phyloP scores from a whole-genome alignment of 2,113 vertebrate genomes.

The Trochalopteron elliotii region DNA sequence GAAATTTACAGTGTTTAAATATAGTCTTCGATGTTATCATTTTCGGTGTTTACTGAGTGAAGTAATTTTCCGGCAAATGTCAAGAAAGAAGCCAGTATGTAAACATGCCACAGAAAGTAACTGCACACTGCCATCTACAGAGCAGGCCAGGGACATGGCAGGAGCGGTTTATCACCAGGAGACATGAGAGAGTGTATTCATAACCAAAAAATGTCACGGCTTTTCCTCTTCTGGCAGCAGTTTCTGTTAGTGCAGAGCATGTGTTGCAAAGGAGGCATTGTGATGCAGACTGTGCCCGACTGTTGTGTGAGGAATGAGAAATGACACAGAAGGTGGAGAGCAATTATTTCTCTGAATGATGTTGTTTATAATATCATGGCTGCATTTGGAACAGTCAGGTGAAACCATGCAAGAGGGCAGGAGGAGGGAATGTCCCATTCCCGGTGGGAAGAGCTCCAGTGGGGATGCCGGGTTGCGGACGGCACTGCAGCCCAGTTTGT shows the following conservation, averaged over 20 bases:
- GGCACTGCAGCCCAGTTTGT: neutral
- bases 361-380: neutral
- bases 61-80: constrained; percentile 16
- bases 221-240: neutral
- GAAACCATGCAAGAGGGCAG: neutral
- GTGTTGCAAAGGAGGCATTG: neutral
- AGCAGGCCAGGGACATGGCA: neutral
- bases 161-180: neutral
- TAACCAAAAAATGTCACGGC: neutral
- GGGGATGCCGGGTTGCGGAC: neutral
- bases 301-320: neutral
- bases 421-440: accelerated
- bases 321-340: neutral
- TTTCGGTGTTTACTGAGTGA: neutral
- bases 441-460: neutral
- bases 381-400: accelerated
- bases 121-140: constrained; percentile 36
- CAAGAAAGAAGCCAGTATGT: neutral
- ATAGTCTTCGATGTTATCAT: neutral
- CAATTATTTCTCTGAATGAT: neutral
- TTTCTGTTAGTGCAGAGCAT: neutral
- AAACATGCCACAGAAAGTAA: neutral
- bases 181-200: neutral
- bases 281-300: neutral
- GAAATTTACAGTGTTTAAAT: constrained; percentile 36